Conservation (phyloP, 2,797 vertebrate species). For the Corythornis leucogaster region DNA sequence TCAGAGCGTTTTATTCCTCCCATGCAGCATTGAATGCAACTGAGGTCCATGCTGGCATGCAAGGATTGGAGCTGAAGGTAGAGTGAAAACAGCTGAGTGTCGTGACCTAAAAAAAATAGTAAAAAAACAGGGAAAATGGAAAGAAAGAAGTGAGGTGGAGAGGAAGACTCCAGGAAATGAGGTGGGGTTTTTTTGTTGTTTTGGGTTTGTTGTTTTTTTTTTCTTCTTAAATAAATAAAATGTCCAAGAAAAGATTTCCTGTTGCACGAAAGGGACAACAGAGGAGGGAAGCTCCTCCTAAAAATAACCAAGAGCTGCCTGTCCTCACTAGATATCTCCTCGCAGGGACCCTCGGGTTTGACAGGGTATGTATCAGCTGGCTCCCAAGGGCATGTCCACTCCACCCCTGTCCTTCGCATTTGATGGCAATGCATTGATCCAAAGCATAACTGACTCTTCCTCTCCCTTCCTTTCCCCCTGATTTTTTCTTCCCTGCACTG, state of each 20-base stretch:
- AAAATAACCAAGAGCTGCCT: constrained; percentile 44
- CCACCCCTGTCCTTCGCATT: not conserved
- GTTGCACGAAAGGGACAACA: not conserved
- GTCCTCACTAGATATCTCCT: not conserved
- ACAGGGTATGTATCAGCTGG: not conserved
- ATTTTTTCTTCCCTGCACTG: not conserved
- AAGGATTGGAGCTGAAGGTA: not conserved
- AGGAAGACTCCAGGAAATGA: constrained; percentile 53
- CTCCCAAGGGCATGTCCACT: not conserved
- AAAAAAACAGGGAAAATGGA: not conserved
- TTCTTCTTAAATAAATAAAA: not conserved
- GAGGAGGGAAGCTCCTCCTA: constrained; percentile 53
- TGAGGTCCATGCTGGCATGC: not conserved
- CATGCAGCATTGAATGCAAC: not conserved
- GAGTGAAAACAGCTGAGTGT: not conserved
- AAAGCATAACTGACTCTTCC: not conserved
- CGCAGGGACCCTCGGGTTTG: not conserved
- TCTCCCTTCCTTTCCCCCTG: not conserved
- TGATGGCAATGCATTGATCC: not conserved
- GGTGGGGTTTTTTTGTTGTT: not conserved
- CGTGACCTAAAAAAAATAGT: not conserved
- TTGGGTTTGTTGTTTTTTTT: not conserved
- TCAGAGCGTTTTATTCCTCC: not conserved
- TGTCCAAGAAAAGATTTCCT: constrained; percentile 55
- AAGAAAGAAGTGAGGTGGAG: not conserved